Evolutionary conservation across 1,140 invertebrate genomes (phyloP).

Genomic region (Choristoneura fumiferana): DNA sequence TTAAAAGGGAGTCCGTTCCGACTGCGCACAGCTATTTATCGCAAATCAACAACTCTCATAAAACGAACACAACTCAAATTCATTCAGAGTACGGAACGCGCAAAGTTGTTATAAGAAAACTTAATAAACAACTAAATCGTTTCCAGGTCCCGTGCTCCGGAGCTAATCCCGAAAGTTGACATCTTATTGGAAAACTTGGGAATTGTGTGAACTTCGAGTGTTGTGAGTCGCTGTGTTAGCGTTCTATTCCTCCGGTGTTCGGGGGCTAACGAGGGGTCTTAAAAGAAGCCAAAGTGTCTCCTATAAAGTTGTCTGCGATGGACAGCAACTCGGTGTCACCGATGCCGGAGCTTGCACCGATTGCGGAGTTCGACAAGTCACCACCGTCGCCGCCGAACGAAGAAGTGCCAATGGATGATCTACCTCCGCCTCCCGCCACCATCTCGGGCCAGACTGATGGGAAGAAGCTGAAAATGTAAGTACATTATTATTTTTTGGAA

Average conservation of each 20-base stretch:
- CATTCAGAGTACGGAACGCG: conserved; percentile 21
- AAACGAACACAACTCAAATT: conserved; percentile 15
- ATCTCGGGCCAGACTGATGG: conserved; percentile 75
- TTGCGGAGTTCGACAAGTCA: conserved; percentile 82
- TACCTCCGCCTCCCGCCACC: conserved; percentile 79
- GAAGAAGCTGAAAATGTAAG: conserved; percentile 76
- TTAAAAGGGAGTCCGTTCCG: not conserved
- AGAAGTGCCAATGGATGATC: conserved; percentile 80
- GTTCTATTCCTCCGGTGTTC: conserved; percentile 43
- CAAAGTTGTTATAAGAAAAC: conserved; percentile 23
- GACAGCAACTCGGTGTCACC: conserved; percentile 82
- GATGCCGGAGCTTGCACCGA: conserved; percentile 81
- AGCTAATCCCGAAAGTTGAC: conserved; percentile 31
- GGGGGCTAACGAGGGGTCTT: conserved; percentile 41
- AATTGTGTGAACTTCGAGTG: conserved; percentile 18
- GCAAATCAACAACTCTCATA: conserved; percentile 2
- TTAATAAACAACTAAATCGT: conserved; percentile 45
- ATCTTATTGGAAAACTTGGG: conserved; percentile 17
- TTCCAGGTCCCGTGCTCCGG: conserved; percentile 43
- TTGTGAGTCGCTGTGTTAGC: conserved; percentile 5
- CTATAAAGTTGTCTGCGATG: conserved; percentile 79
- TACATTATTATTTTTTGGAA: conserved; percentile 25
- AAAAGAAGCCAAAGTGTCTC: conserved; percentile 77
- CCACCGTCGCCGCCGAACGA: conserved; percentile 81
- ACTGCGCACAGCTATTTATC: too few relatives aligned